phyloP scores from a whole-genome alignment of 2,797 vertebrate species.

The Cichlasoma orientale region DNA sequence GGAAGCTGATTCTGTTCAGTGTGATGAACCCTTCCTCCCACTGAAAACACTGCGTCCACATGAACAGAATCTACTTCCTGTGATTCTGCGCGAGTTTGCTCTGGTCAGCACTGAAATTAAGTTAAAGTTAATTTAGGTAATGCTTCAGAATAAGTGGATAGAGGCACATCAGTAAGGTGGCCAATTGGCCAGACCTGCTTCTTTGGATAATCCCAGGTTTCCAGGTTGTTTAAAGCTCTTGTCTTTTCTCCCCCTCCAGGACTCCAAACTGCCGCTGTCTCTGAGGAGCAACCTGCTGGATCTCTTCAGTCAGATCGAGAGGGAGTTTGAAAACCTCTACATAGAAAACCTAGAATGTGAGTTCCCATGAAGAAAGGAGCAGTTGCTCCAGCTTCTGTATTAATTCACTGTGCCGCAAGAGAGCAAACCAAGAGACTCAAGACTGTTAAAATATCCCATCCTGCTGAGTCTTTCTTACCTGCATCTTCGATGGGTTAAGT shows the following conservation, averaged over 20 bases:
- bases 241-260: conserved; percentile 74
- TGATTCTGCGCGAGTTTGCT: no score
- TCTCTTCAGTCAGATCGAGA: conserved; percentile 97
- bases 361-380: conserved; percentile 46
- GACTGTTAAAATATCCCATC: no score
- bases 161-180: background rate
- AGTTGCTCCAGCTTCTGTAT: background rate
- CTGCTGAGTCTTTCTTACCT: no score
- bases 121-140: background rate
- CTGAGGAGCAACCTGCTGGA: conserved; percentile 93
- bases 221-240: background rate
- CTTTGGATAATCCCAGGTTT: background rate
- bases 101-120: background rate
- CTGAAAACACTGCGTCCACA: background rate
- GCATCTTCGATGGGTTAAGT: no score
- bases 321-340: conserved; percentile 98
- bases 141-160: background rate
- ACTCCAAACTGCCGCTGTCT: conserved; percentile 93
- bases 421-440: background rate
- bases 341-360: conserved; percentile 97
- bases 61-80: background rate
- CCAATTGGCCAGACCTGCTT: background rate
- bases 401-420: background rate
- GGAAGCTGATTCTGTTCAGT: background rate
- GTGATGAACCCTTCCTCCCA: background rate